Base-by-base conservation (phyloP, 2,797 vertebrate species). In the Sebastes elongatus region DNA sequence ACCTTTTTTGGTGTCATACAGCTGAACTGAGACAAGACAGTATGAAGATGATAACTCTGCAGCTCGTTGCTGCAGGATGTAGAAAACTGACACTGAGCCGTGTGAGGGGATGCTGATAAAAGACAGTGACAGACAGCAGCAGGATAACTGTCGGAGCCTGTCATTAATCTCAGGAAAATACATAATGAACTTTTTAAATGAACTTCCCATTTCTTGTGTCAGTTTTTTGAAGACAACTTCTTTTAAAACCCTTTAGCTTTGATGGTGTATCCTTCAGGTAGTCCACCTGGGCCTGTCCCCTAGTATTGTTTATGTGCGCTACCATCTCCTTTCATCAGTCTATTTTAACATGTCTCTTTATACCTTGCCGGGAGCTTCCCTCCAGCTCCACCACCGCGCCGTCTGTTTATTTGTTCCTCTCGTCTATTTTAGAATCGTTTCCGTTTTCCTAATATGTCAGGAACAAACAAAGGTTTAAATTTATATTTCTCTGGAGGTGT, bases 1-100 rank as follows among this genome's bases (percentile, higher is more conserved):
- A 91, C 92, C 10, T 91, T 94, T 87, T 91, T 93, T 86, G 93
- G 93, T 83, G 92, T 94, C 87, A 90, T 93, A 53, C 88, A 89
- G 89, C 93, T 95, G 6, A 85, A 86, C 78, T 93, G 90, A 91
- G 73, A 62, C 57, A 27, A 70, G 64, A 18, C 25, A 22, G 68
- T 2, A 2, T 13, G 62, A 52, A 6, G 68, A 76, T 57, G 76
- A 89, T 77, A 73, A 79, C 33, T 7, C 5, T 18, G 28, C 46
- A 18, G 79, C 63, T 64, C 20, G 2, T 27, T 72, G 80, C 71
- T 61, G 74, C 85, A 91, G 88, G 90, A 94, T 85, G 78, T 63
- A 33, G 32, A 30, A 66, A 83, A 81, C 68, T 71, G 84, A 78
- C 83, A 68, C 42, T 56, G 56, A 71, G 72, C 73, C 32, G 81